Evolutionary conservation across 1,140 invertebrate species (phyloP).

Genomic region (Cotesia glomerata): DNA sequence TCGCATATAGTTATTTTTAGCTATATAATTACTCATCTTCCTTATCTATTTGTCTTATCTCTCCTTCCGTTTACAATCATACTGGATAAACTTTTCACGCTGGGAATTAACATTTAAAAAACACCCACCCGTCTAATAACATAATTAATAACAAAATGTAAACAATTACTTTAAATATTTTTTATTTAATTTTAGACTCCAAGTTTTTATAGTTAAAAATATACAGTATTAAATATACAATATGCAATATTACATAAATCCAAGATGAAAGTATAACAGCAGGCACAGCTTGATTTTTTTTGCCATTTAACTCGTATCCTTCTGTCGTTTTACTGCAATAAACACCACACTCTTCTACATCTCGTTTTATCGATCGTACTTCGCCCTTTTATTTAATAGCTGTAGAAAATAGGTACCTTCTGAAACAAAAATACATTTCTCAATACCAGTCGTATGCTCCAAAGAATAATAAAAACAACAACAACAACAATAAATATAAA

Average conservation of each 20-base stretch:
- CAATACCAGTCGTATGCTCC: too few relatives aligned
- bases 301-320: conserved; percentile 2
- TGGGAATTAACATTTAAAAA: neutral
- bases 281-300: neutral
- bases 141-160: neutral
- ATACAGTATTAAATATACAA: too few relatives aligned
- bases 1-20: conserved; percentile 25
- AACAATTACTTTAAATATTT: too few relatives aligned
- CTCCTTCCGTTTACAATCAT: conserved; percentile 23
- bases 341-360: neutral
- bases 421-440: neutral
- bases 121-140: neutral
- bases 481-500: too few relatives aligned
- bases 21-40: conserved; percentile 24
- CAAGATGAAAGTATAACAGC: neutral
- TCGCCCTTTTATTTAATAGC: neutral
- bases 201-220: too few relatives aligned
- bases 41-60: conserved; percentile 14
- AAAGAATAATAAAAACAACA: too few relatives aligned
- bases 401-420: neutral
- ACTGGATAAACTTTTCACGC: neutral
- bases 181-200: too few relatives aligned
- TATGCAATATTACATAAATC: too few relatives aligned
- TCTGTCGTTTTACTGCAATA: conserved; percentile 5
- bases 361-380: conserved; percentile 9